Percentiles rank a stretch among this genome's conserved stretches.
Conservation (phyloP, 2,797 vertebrate species). For the Meriones psammophilus region DNA sequence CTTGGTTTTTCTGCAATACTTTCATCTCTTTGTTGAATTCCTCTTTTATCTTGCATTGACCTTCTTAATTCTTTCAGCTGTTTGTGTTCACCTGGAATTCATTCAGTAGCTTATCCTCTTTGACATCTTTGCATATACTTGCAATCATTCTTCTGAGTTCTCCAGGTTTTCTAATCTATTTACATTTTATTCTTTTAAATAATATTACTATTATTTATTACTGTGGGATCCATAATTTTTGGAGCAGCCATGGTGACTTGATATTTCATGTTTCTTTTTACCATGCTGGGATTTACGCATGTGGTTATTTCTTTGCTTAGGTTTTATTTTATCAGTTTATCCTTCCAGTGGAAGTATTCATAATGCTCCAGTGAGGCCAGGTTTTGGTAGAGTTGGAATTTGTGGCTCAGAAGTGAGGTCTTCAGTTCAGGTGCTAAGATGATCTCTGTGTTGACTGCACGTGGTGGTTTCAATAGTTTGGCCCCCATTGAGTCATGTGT, state of each 20-base stretch:
- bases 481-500: too few species aligned
- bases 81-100: background rate
- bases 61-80: background rate
- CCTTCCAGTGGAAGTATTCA: background rate
- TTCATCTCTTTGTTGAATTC: background rate
- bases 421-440: background rate
- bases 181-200: too few species aligned
- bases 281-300: background rate
- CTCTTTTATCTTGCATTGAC: background rate
- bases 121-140: background rate
- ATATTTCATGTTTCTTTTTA: background rate
- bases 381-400: background rate
- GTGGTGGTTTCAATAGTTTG: too few species aligned
- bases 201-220: too few species aligned
- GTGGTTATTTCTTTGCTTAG: background rate
- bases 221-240: background rate
- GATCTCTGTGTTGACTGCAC: background rate
- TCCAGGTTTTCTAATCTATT: background rate
- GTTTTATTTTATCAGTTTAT: background rate
- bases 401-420: background rate
- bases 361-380: fast-evolving
- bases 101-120: background rate
- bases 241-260: background rate
- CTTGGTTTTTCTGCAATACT: background rate
- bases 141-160: background rate